A percentile compares a stretch with the other conserved stretches of the same genome.
phyloP scores from a whole-genome alignment of 37 sponge, comb jelly and placozoan genomes.

The Chondrosia reniformis region DNA sequence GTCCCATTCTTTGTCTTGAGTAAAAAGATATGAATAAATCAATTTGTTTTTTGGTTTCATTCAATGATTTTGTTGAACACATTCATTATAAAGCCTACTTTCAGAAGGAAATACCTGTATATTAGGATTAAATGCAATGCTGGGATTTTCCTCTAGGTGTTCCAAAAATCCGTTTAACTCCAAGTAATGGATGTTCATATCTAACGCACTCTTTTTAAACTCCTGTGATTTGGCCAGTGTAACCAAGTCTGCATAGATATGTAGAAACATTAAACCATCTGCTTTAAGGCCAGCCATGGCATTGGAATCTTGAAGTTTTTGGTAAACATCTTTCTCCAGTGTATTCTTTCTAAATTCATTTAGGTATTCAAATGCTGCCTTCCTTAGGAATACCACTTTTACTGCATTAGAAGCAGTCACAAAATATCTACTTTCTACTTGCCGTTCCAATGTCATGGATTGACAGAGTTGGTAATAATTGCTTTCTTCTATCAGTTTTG shows the following conservation, averaged over 20 bases:
- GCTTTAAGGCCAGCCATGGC: constrained; percentile 9
- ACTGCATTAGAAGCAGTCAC: constrained; percentile 31
- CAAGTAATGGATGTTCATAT: constrained; percentile 30
- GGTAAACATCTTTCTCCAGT: constrained; percentile 6
- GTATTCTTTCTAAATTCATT: constrained; percentile 1
- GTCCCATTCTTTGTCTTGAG: no score
- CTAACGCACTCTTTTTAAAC: constrained; percentile 17
- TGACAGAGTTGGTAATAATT: background rate
- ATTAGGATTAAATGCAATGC: constrained; percentile 8
- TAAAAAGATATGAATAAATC: constrained; percentile 3
- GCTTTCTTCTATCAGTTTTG: no score
- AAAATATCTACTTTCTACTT: constrained; percentile 36
- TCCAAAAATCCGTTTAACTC: constrained; percentile 23
- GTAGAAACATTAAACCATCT: constrained; percentile 35
- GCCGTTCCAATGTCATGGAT: constrained; percentile 1
- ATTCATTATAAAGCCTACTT: constrained; percentile 21
- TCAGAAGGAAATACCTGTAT: constrained; percentile 29
- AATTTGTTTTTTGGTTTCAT: background rate
- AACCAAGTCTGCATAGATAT: constrained; percentile 31
- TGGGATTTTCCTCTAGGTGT: constrained; percentile 10
- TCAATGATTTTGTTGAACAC: constrained; percentile 27
- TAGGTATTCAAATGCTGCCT: no score
- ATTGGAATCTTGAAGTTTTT: background rate
- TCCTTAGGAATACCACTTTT: constrained; percentile 19
- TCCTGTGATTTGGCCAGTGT: constrained; percentile 23